Conservation (phyloP, 1,140 invertebrate genomes). For the Battus philenor region DNA sequence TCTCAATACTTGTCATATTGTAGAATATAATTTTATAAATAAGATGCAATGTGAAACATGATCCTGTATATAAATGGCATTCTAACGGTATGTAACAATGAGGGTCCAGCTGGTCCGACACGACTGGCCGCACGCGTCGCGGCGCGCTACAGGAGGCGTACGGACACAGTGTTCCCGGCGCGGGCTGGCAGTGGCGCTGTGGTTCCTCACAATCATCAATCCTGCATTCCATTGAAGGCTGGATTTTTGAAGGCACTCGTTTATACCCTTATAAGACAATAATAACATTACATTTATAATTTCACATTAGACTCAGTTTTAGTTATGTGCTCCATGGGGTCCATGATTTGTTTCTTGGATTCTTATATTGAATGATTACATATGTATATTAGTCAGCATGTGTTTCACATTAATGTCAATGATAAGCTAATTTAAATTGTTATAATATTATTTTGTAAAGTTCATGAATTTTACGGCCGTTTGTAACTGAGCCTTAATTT, state of each 20-base stretch:
- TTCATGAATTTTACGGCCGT: no score
- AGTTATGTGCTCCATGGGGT: not conserved
- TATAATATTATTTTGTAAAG: no score
- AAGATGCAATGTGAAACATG: conserved; percentile 19
- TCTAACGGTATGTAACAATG: conserved; percentile 10
- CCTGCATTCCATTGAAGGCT: conserved; percentile 66
- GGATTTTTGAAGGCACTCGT: conserved; percentile 73
- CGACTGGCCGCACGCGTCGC: not conserved
- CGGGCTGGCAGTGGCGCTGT: conserved; percentile 20
- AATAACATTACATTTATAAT: conserved; percentile 42
- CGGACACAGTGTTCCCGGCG: not conserved
- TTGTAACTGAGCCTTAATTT: no score
- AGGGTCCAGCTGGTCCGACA: conserved; percentile 1
- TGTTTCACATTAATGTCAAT: no score
- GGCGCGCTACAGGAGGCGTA: not conserved
- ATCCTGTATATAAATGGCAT: conserved; percentile 9
- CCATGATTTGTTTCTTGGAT: no score
- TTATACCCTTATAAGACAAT: conserved; percentile 62
- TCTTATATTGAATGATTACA: no score
- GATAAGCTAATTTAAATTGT: no score
- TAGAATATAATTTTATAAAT: conserved; percentile 7
- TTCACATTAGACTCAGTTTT: conserved; percentile 25
- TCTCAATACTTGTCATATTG: conserved; percentile 2
- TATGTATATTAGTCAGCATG: no score
- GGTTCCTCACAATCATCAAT: conserved; percentile 58